A percentile compares a stretch with the other conserved stretches of the same genome.
phyloP scores from a whole-genome alignment of 2,888 invertebrate genomes.

The Nipponacmea schrenckii region DNA sequence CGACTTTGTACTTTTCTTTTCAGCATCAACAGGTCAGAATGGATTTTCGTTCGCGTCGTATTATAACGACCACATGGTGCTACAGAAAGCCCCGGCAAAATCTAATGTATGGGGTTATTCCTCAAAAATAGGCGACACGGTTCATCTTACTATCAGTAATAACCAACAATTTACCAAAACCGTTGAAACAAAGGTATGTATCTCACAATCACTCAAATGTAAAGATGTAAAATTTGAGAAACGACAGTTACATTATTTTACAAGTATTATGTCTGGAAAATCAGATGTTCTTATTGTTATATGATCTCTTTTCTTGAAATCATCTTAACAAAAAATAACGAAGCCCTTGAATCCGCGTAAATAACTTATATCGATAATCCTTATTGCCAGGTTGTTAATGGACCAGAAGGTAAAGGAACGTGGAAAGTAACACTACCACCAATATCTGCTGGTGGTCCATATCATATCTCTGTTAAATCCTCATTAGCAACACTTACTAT shows the following conservation, averaged over 20 bases:
- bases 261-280: too few species aligned
- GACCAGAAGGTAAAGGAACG: conserved; percentile 20
- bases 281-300: too few species aligned
- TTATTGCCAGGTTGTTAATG: background rate
- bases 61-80: conserved; percentile 40
- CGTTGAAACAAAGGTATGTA: too few species aligned
- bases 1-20: background rate
- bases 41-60: conserved; percentile 20
- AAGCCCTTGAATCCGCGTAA: too few species aligned
- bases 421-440: conserved; percentile 45
- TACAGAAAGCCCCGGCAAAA: conserved; percentile 37
- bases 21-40: background rate
- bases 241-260: too few species aligned
- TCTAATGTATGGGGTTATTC: conserved; percentile 42
- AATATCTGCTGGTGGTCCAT: conserved; percentile 36
- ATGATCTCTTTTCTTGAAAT: too few species aligned
- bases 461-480: conserved; percentile 38
- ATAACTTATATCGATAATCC: too few species aligned
- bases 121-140: conserved; percentile 25
- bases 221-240: too few species aligned
- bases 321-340: too few species aligned
- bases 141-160: conserved; percentile 19
- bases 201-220: too few species aligned
- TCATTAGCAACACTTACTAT: conserved; percentile 37
- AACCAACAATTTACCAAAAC: background rate